Conservation (phyloP, 2,888 invertebrate genomes). For the Heliconius sara region DNA sequence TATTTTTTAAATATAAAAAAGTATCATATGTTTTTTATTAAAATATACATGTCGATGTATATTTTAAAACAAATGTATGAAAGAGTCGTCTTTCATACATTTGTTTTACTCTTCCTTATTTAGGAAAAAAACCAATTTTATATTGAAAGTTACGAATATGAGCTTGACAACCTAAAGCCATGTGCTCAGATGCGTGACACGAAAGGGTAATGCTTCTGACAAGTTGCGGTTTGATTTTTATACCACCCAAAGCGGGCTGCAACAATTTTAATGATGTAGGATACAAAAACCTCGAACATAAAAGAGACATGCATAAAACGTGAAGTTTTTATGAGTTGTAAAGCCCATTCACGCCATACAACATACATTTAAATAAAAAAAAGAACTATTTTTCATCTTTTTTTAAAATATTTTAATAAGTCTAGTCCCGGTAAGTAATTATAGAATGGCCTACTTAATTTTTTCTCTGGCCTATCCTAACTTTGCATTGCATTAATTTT, state of each 20-base stretch:
- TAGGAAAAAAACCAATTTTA: neutral
- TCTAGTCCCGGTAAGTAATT: slow-evolving; percentile 16
- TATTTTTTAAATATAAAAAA: too few species aligned
- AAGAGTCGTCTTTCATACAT: neutral
- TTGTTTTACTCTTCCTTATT: neutral
- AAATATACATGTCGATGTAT: too few species aligned
- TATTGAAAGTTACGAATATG: slow-evolving; percentile 24
- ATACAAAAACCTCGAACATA: slow-evolving; percentile 36
- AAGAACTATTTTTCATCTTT: neutral
- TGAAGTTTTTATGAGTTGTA: slow-evolving; percentile 13
- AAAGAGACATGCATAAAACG: slow-evolving; percentile 27
- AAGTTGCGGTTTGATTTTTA: slow-evolving; percentile 38
- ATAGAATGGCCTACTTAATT: slow-evolving; percentile 14
- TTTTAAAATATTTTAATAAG: slow-evolving; percentile 7
- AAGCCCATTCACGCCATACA: slow-evolving; percentile 19
- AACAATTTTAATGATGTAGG: slow-evolving; percentile 40
- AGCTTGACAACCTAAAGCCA: slow-evolving; percentile 24
- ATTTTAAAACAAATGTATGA: too few species aligned
- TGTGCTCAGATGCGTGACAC: slow-evolving; percentile 17
- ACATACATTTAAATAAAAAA: slow-evolving; percentile 23
- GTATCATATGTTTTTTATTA: too few species aligned
- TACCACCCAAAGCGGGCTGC: slow-evolving; percentile 31
- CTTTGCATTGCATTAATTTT: neutral
- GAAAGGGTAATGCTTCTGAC: slow-evolving; percentile 40
- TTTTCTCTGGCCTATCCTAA: slow-evolving; percentile 2